Conservation (phyloP, 1,140 invertebrate species). For the Temnothorax nylanderi region DNA sequence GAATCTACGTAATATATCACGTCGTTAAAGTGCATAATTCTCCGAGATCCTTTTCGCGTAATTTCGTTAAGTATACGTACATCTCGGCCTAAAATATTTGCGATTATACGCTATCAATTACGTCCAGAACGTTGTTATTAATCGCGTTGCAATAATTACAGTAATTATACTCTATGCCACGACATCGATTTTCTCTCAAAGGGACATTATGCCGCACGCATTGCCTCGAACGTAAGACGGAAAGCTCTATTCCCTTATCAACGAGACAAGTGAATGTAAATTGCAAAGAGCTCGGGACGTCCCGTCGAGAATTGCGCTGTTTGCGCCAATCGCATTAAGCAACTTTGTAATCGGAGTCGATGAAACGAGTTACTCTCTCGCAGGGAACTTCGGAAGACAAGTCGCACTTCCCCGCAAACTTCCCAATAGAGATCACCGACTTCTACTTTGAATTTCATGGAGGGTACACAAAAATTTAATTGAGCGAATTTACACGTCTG, state of each 20-base stretch:
- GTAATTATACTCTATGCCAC: not conserved
- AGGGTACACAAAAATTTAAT: constrained; percentile 44
- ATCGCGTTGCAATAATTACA: constrained; percentile 17
- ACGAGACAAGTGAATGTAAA: constrained; percentile 56
- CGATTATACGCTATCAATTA: too few relatives aligned
- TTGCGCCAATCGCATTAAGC: constrained; percentile 60
- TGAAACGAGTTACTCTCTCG: constrained; percentile 54
- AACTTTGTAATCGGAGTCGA: constrained; percentile 60
- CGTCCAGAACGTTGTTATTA: not conserved
- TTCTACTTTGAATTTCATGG: constrained; percentile 34
- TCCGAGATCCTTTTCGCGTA: not conserved
- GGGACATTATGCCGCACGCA: constrained; percentile 1
- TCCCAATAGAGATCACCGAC: constrained; percentile 27
- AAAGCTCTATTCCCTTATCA: constrained; percentile 19
- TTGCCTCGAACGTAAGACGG: not conserved
- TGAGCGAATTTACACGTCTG: constrained; percentile 14
- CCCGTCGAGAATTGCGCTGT: constrained; percentile 51
- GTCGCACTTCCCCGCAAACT: constrained; percentile 46
- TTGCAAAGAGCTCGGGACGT: constrained; percentile 47
- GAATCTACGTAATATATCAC: constrained; percentile 10
- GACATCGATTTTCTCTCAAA: constrained; percentile 11
- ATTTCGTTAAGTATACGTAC: not conserved
- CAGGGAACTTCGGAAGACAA: constrained; percentile 32
- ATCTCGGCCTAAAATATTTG: not conserved
- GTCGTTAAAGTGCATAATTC: constrained; percentile 23